Evolutionary conservation across 53 echinoderm and acorn worm species (phyloP), one percentile per base, ranked within the genome.

Genomic region (Hippasteria phrygiana): DNA sequence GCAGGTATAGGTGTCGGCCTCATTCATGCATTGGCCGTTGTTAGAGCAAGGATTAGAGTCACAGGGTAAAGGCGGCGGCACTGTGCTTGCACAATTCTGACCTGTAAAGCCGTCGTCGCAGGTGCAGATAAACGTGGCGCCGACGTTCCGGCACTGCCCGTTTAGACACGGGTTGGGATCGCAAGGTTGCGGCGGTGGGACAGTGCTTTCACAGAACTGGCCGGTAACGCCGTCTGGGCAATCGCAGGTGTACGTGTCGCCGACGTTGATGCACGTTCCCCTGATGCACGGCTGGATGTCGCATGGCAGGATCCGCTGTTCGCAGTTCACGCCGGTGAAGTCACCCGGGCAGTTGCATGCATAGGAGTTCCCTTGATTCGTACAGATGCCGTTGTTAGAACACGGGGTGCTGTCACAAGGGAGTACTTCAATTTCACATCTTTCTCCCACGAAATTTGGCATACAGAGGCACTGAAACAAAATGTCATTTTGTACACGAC

Each of bases 321-420:
- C 87, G 47, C 97, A 97, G 33, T 91, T 92, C 18, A 48, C 27
- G 1, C 95, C 97, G 0, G 69, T 72, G 90, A 75, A 95, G 5
- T 95, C 95, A n/a, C 70, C 42, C 2, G 74, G 79, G 62, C 97
- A 97, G 45, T 73, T 89, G 70, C 97, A 97, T 11, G 51, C 35
- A 66, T 91, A 97, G 48, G 55, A 75, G 14, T 83, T 85, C 1
- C 91, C 94, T 22, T 91, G 88, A 40, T 93, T 86, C 41, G 35
- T 55, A 83, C 99, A 99, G 62, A 62, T 39, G 54, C 75, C 80
- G 4, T 94, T 90, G 20, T 88, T 87, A 1, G 90, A 32, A 80
- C 99, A 99, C 4, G 94, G 99, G 16, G 48, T 62, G 42, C 82
- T 93, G 77, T 99, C 96, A 71, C 99, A 99, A 1, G 99, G 99